Base-by-base conservation (phyloP, 2,888 invertebrate species). In the Bombyx huttoni region DNA sequence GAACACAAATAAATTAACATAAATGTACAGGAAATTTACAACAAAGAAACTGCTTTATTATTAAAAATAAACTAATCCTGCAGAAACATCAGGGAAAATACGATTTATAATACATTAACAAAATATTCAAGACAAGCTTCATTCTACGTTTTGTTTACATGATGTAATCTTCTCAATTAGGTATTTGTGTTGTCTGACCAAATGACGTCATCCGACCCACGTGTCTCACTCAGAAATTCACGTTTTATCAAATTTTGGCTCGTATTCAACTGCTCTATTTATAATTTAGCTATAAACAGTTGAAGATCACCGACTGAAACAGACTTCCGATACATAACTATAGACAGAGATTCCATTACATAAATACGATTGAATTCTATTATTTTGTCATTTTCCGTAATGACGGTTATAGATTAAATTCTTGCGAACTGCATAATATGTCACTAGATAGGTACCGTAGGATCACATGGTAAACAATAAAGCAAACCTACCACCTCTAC, bases 181-280 rank as follows among this genome's bases (percentile, higher is more conserved):
- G 68, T 67, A 64, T 67, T 60, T 66, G 65, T 65, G 67, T 62
- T 61, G 65, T 71, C 68, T 71, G 67, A 58, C 53, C 52, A 57
- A 56, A 52, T 66, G 64, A 61, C 75, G 73, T 70, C 68, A 68
- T 63, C 47, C 73, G 35, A 51, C 76, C 76, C 77, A 79, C 78
- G 78, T 75, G 73, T 63, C 64, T 70, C 63, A 65, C 66, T 64
- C 66, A 66, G 67, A 75, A 75, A 73, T 76, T 77, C 70, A 77
- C 70, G 73, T 78, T 82, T 81, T 77, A 81, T 78, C 62, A 65
- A 75, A 73, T 68, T 73, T 78, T 82, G 81, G 83, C 82, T 65
- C 72, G 60, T 59, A 64, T 72, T 78, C 78, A 76, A 75, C 56
- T 53, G 35, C 13, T 62, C 58, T 70, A 65, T 58, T 64, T 71